A percentile compares a stretch with the other conserved stretches of the same genome.
These are phyloP conservation scores for Thomomys bottae DNA, from an alignment of 2,113 vertebrate species.

Conservation along the genomic window DNA sequence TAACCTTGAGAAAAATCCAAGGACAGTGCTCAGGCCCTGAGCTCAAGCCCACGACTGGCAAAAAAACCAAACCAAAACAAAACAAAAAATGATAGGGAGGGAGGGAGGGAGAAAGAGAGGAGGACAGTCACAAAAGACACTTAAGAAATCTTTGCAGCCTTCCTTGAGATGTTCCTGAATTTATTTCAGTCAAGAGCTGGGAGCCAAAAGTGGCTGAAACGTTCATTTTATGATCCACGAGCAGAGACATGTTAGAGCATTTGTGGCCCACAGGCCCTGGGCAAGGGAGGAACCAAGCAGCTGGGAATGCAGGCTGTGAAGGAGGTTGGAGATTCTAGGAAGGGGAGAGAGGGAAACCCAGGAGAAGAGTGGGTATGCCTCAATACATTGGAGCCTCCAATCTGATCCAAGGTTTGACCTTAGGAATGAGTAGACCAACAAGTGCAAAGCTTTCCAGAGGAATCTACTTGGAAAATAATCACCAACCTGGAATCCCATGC, in stretches of 20 bases:
- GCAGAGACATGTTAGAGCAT: constrained; percentile 17
- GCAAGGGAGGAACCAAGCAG: not conserved
- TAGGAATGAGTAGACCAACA: not conserved
- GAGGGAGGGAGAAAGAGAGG: no score
- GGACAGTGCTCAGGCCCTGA: no score
- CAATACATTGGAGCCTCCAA: not conserved
- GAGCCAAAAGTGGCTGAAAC: constrained; percentile 1
- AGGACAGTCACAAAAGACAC: not conserved
- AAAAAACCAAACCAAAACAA: not conserved
- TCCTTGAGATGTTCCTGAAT: constrained; percentile 28
- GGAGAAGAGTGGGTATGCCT: not conserved
- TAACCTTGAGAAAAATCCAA: no score
- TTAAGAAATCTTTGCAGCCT: constrained; percentile 28
- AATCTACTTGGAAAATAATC: not conserved
- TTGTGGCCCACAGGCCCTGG: not conserved
- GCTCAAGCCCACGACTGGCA: no score
- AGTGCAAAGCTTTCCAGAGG: not conserved
- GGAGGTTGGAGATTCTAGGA: not conserved
- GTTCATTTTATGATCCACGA: not conserved
- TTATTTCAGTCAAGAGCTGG: constrained; percentile 7
- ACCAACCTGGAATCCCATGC: not conserved
- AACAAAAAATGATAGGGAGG: not conserved
- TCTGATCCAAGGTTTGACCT: not conserved
- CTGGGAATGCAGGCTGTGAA: not conserved
- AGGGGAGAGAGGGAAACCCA: not conserved